Percentiles rank a stretch among this genome's conserved stretches.
phyloP scores from a whole-genome alignment of 23 tunicate species.

The Corella eumyota region DNA sequence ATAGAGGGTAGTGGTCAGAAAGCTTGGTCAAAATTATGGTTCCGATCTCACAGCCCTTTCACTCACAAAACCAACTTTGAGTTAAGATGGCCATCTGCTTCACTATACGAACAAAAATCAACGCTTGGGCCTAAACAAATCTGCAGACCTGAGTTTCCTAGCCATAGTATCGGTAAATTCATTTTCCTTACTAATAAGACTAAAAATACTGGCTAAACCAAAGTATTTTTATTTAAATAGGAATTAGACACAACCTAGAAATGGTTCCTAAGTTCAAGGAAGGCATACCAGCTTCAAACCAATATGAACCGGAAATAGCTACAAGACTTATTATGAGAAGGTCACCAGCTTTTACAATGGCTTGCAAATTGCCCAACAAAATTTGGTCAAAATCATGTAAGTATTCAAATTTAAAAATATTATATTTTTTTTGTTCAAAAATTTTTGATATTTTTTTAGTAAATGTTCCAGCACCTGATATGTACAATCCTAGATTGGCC shows the following conservation, averaged over 20 bases:
- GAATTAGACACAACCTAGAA: constrained; percentile 32
- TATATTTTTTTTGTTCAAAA: background rate
- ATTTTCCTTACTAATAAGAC: too few relatives aligned
- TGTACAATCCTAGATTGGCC: constrained; percentile 38
- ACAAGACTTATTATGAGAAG: constrained; percentile 14
- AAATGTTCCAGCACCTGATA: constrained; percentile 76
- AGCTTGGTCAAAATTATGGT: constrained; percentile 68
- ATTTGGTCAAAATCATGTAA: constrained; percentile 40
- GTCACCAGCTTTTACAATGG: constrained; percentile 70
- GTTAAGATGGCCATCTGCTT: constrained; percentile 62
- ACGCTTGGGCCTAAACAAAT: constrained; percentile 78
- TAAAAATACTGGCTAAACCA: too few relatives aligned
- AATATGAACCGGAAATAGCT: constrained; percentile 65
- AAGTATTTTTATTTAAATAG: too few relatives aligned
- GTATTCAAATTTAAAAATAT: constrained; percentile 5
- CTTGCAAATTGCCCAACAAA: constrained; percentile 27
- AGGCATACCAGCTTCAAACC: constrained; percentile 52
- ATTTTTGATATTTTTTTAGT: constrained; percentile 16
- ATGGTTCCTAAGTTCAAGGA: constrained; percentile 8
- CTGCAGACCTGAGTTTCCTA: constrained; percentile 43
- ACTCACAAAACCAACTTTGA: constrained; percentile 67
- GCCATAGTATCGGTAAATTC: constrained; percentile 70
- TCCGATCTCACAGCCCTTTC: constrained; percentile 76
- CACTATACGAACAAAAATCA: constrained; percentile 72
- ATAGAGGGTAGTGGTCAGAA: constrained; percentile 70